A percentile compares a stretch with the other conserved stretches of the same genome.
phyloP scores from a whole-genome alignment of 2,797 vertebrate species.

The Sebastes cheni region DNA sequence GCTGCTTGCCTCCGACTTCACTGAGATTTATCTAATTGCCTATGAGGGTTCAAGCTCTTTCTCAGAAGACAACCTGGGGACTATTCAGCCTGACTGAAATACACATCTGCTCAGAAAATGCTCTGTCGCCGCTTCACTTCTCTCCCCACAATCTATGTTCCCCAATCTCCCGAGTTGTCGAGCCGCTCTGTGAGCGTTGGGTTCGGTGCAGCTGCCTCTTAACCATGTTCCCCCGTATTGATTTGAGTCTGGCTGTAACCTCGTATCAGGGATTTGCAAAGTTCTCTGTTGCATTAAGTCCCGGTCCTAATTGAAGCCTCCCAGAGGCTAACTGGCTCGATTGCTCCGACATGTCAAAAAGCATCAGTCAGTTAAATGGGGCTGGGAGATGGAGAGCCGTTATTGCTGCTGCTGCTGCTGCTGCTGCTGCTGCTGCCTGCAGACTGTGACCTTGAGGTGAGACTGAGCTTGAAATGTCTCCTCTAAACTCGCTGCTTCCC shows the following conservation, averaged over 20 bases:
- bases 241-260: constrained; percentile 67
- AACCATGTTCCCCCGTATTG: constrained; percentile 65
- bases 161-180: not conserved
- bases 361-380: constrained; percentile 85
- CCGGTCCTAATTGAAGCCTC: constrained; percentile 80
- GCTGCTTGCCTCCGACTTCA: constrained; percentile 19
- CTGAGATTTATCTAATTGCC: constrained; percentile 26
- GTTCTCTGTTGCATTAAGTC: constrained; percentile 78
- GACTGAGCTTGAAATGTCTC: constrained; percentile 63
- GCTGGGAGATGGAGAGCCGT: constrained; percentile 72
- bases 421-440: constrained; percentile 54
- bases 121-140: not conserved
- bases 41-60: constrained; percentile 11
- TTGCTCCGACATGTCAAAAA: constrained; percentile 78
- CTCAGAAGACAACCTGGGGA: constrained; percentile 23
- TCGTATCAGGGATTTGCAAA: constrained; percentile 69
- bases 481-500: constrained; percentile 40
- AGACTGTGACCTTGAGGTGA: constrained; percentile 79
- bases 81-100: constrained; percentile 4
- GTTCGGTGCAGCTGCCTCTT: constrained; percentile 28
- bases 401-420: constrained; percentile 71
- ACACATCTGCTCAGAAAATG: constrained; percentile 20
- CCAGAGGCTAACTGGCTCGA: constrained; percentile 78
- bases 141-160: not conserved
- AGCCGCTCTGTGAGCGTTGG: not conserved